A percentile compares a stretch with the other conserved stretches of the same genome.
These are phyloP conservation scores for Trissolcus japonicus DNA, from an alignment of 2,888 invertebrate species.

Conservation along the genomic window DNA sequence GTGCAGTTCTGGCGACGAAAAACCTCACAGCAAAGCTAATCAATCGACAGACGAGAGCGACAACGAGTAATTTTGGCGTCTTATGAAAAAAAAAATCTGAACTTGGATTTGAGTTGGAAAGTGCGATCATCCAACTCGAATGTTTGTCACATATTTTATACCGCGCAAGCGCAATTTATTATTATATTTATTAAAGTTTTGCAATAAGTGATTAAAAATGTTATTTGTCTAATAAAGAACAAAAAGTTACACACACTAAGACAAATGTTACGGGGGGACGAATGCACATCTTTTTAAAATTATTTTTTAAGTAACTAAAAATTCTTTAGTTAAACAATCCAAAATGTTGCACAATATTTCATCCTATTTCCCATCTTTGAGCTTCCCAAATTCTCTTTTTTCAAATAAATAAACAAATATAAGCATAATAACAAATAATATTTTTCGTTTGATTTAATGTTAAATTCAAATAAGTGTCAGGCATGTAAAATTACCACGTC, in stretches of 20 bases:
- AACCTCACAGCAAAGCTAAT: constrained; percentile 5
- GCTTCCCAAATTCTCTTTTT: too few species aligned
- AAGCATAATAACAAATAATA: too few species aligned
- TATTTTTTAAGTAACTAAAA: not conserved
- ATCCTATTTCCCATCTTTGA: too few species aligned
- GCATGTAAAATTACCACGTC: not conserved
- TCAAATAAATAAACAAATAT: too few species aligned
- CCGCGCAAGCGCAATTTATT: constrained; percentile 5
- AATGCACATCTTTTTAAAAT: too few species aligned
- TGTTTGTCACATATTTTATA: not conserved
- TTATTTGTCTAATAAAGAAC: not conserved
- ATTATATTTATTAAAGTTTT: not conserved
- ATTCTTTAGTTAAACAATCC: too few species aligned
- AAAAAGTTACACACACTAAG: not conserved
- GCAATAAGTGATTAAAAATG: not conserved
- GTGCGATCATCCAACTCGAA: not conserved
- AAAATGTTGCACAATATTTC: too few species aligned
- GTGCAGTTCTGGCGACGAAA: constrained; percentile 75
- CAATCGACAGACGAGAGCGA: constrained; percentile 7
- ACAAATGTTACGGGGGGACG: not conserved
- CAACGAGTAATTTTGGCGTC: not conserved
- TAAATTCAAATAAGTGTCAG: not conserved
- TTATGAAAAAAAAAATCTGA: not conserved
- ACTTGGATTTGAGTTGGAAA: not conserved
- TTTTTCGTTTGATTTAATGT: too few species aligned